Evolutionary conservation across 2,888 invertebrate genomes (phyloP), one percentile per base, ranked within the genome.

Genomic region (Brachyopa scutellaris): DNA sequence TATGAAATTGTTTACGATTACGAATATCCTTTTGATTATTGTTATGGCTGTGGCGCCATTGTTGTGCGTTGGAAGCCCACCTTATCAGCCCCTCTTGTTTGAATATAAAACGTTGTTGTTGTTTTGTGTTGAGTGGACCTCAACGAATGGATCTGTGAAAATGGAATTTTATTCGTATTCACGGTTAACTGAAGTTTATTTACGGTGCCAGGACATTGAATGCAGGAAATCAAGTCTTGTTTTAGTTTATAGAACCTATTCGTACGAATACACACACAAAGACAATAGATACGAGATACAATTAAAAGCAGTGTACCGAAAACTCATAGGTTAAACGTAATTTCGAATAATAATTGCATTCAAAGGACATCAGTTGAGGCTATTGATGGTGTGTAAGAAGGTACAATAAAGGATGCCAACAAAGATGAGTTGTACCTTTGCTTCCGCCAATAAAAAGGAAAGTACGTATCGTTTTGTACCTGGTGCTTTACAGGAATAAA

Each of bases 11-110:
- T 72, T 72, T 61, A 72, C 61, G 61, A 61, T 72, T 72, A 62
- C 62, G 51, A 72, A 72, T 62, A 61, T 72, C 62, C 61, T 62
- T 62, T 72, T 72, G 72, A 72, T 72, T 72, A 62, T 72, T 72
- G 72, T 62, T 70, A 49, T 70, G 70, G 59, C 49, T 49, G 70
- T 51, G 59, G n/a, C 15, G 59, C 40, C 15, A 70, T 70, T 70
- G 70, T 70, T 70, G 59, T 49, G 59, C 57, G 47, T 61, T 51
- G 49, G 38, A 70, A 70, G 70, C 51, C 51, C 31, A 59, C 31
- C 49, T 47, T 42, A n/a, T 40, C n/a, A n/a, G n/a, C n/a, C n/a
- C n/a, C n/a, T n/a, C n/a, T n/a, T n/a, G n/a, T 61, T 49, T 59
- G 38, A n/a, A 17, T 31, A 26, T 38, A 49, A 59, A 49, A 49